A percentile compares a stretch with the other conserved stretches of the same genome.
These are phyloP conservation scores for Sarotherodon lohbergeri DNA, from an alignment of 2,113 vertebrate genomes.

Conservation along the genomic window DNA sequence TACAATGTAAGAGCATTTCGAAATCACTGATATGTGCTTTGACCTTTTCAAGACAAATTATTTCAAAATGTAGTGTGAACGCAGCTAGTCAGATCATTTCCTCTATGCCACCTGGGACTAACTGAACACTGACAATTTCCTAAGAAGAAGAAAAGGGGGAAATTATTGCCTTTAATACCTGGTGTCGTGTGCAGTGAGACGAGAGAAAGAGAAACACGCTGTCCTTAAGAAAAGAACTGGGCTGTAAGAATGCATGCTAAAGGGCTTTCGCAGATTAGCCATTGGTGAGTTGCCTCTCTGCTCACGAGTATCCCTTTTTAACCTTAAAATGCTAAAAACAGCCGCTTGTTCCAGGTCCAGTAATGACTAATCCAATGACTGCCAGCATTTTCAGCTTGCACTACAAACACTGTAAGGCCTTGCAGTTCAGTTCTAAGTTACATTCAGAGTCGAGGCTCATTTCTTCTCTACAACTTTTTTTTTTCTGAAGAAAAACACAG, in stretches of 20 bases:
- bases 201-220: background rate
- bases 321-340: slow-evolving; percentile 59
- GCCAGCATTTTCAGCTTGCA: slow-evolving; percentile 17
- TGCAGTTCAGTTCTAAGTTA: slow-evolving; percentile 18
- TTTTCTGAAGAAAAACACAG: background rate
- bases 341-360: slow-evolving; percentile 43
- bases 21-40: slow-evolving; percentile 35
- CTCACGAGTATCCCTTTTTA: slow-evolving; percentile 56
- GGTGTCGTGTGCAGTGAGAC: background rate
- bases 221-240: background rate
- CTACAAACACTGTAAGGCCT: slow-evolving; percentile 38
- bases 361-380: slow-evolving; percentile 62
- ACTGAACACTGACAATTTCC: slow-evolving; percentile 24
- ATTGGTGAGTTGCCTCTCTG: slow-evolving; percentile 32
- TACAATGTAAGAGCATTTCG: background rate
- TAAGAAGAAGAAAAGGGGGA: background rate
- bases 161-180: slow-evolving; percentile 7
- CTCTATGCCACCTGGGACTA: slow-evolving; percentile 23
- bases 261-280: slow-evolving; percentile 53
- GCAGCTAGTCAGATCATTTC: slow-evolving; percentile 32
- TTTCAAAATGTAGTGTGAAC: slow-evolving; percentile 33
- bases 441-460: background rate
- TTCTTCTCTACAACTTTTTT: background rate
- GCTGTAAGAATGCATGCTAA: background rate
- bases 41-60: slow-evolving; percentile 57